Evolutionary conservation across 2,113 vertebrate species (phyloP), one percentile per base, ranked within the genome.

Genomic region (Austrofundulus limnaeus): DNA sequence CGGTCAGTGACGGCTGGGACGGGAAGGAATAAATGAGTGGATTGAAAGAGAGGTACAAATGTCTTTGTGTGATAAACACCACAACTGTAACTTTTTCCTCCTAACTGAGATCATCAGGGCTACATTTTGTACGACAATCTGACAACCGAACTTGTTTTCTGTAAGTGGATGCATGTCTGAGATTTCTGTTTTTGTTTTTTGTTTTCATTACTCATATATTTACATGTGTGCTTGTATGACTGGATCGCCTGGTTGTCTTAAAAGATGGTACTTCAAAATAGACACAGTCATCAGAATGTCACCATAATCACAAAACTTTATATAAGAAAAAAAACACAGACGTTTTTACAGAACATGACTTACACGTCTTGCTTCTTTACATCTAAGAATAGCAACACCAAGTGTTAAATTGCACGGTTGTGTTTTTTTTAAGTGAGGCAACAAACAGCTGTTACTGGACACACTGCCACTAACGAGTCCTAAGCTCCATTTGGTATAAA

Each of bases 51-150:
- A 64, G 28, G 31, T 39, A 41, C 61, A 61, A 0, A 58, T 75
- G 49, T 71, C 56, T 73, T 81, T 74, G 5, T 34, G 48, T 34
- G 10, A 49, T 75, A 65, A 78, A 82, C 79, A 62, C 61, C 38
- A 59, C 72, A 72, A n/a, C 48, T 61, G 56, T 41, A 52, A 64
- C 20, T 3, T 17, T 28, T 61, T 37, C 59, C 50, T 77, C 24
- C 59, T 52, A 10, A 73, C 37, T 56, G 39, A 72, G 56, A 85
- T 54, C 72, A 56, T 81, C 77, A 85, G 78, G 63, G 63, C 54
- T 74, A 67, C 64, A 54, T 45, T 78, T 81, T 74, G 73, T 78
- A 74, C 61, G 85, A 87, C 85, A 86, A 87, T 89, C 85, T 55
- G 50, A 66, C 72, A 81, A 52, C 38, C 51, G 6, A 34, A 34